Conservation (phyloP, 2,888 invertebrate species). For the Julus scandinavius region DNA sequence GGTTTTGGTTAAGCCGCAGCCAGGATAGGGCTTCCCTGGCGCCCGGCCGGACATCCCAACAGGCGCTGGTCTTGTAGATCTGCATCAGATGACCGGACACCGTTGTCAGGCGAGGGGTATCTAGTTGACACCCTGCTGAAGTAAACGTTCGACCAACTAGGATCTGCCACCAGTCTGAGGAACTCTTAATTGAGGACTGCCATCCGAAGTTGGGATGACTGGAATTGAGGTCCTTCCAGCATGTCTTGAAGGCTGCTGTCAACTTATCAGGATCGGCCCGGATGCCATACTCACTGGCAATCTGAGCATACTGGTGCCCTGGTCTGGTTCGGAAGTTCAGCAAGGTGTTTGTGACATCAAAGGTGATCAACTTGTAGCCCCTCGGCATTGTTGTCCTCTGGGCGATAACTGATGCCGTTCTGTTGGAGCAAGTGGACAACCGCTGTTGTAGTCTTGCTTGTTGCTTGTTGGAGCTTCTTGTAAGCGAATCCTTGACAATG, state of each 20-base stretch:
- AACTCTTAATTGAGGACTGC: conserved; percentile 75
- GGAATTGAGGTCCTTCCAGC: conserved; percentile 74
- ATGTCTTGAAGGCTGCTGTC: conserved; percentile 73
- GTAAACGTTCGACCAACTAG: conserved; percentile 76
- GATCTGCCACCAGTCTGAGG: conserved; percentile 82
- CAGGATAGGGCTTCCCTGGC: conserved; percentile 74
- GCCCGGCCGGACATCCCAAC: conserved; percentile 79
- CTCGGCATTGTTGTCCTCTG: not conserved
- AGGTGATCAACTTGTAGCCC: conserved; percentile 73
- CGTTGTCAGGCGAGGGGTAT: conserved; percentile 59
- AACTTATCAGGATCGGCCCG: conserved; percentile 70
- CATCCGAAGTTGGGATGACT: conserved; percentile 85
- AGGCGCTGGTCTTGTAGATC: conserved; percentile 76
- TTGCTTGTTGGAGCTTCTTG: not conserved
- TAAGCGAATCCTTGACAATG: not conserved
- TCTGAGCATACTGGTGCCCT: conserved; percentile 79
- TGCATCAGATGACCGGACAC: conserved; percentile 65
- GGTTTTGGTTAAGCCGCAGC: conserved; percentile 65
- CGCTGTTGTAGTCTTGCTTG: not conserved
- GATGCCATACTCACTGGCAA: conserved; percentile 78
- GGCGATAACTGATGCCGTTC: not conserved
- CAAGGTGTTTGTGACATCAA: conserved; percentile 89
- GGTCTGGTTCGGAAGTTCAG: conserved; percentile 77
- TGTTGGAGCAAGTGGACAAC: not conserved
- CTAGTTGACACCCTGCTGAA: conserved; percentile 62